Conservation (phyloP, 2,113 vertebrate species). For the Aspidoscelis tigris region DNA sequence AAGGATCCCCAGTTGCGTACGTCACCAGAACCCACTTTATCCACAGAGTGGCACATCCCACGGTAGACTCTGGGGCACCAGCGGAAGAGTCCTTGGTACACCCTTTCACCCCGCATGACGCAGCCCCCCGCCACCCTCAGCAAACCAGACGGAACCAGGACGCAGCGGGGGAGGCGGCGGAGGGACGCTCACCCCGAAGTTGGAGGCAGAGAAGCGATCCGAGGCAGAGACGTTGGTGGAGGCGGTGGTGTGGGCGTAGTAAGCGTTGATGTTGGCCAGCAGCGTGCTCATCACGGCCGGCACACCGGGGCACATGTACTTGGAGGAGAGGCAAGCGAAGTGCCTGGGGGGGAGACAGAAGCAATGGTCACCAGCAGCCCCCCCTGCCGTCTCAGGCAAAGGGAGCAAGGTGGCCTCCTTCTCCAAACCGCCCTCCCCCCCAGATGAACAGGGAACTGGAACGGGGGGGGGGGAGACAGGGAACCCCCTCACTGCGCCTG, state of each 20-base stretch:
- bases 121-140: too few species aligned
- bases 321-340: slow-evolving; percentile 97
- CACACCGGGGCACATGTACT: slow-evolving; percentile 98
- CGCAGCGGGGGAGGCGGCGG: not conserved
- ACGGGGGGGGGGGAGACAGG: too few species aligned
- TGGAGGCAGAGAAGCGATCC: slow-evolving; percentile 95
- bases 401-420: not conserved
- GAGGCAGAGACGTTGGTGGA: slow-evolving; percentile 97
- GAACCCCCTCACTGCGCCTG: too few species aligned
- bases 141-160: not conserved
- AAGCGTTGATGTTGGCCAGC: slow-evolving; percentile 98
- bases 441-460: too few species aligned
- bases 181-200: slow-evolving; percentile 89
- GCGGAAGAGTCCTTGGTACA: too few species aligned
- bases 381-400: not conserved
- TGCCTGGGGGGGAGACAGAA: slow-evolving; percentile 80
- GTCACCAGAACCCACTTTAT: too few species aligned
- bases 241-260: slow-evolving; percentile 97
- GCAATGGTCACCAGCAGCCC: not conserved
- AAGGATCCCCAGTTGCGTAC: not conserved
- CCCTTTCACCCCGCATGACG: too few species aligned
- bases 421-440: too few species aligned
- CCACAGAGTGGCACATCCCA: too few species aligned
- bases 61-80: not conserved
- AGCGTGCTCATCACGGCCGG: slow-evolving; percentile 99